Conservation (phyloP, 2,113 vertebrate genomes). For the Podarcis raffonei region DNA sequence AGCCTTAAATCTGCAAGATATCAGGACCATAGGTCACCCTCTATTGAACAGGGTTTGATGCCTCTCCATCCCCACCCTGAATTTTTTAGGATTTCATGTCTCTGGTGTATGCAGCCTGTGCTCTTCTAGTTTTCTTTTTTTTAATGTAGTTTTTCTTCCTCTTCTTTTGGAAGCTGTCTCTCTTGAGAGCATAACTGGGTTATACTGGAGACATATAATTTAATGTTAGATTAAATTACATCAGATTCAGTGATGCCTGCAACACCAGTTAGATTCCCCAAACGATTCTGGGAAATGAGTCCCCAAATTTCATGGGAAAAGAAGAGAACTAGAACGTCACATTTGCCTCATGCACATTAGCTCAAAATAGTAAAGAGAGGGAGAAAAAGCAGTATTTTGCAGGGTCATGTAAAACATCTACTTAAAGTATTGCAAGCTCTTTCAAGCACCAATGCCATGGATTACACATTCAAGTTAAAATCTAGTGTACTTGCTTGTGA, state of each 20-base stretch:
- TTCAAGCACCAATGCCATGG: background rate
- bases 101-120: constrained; percentile 29
- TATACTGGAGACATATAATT: background rate
- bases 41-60: constrained; percentile 1
- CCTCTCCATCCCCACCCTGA: constrained; percentile 7
- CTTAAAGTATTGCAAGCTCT: background rate
- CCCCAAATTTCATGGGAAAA: background rate
- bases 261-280: background rate
- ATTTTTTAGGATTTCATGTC: constrained; percentile 26
- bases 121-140: constrained; percentile 23
- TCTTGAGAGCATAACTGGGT: background rate
- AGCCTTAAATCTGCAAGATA: constrained; percentile 69
- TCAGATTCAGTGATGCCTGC: background rate
- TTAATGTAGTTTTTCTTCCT: constrained; percentile 15
- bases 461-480: background rate
- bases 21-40: constrained; percentile 56
- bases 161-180: background rate
- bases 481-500: background rate
- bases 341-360: background rate
- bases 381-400: background rate
- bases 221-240: background rate
- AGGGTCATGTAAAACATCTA: background rate
- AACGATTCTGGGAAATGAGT: background rate
- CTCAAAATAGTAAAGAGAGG: background rate
- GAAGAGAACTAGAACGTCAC: background rate